Percentiles rank a stretch among this genome's conserved stretches.
These are phyloP conservation scores for Petrolisthes cinctipes DNA, from an alignment of 2,888 invertebrate genomes.

Conservation along the genomic window DNA sequence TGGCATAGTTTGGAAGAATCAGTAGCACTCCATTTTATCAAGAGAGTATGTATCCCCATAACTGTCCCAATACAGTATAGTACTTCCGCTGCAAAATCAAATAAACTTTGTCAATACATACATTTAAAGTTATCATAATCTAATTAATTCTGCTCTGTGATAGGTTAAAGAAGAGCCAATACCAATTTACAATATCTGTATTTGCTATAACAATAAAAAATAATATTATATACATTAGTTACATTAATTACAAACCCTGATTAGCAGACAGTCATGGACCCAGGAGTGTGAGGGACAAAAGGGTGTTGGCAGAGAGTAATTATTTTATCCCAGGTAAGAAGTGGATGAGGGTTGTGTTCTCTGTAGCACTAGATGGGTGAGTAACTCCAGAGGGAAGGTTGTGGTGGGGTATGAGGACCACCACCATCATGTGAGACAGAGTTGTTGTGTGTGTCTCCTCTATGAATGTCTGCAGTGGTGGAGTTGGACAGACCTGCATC, in stretches of 20 bases:
- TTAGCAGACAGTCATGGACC: neutral
- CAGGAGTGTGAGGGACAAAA: neutral
- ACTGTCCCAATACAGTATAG: too few species aligned
- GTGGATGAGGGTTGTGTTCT: conserved; percentile 32
- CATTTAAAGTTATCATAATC: neutral
- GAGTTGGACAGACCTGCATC: neutral
- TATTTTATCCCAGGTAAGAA: conserved; percentile 28
- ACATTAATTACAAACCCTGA: neutral
- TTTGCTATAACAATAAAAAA: neutral
- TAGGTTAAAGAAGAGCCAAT: neutral
- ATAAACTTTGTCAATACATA: too few species aligned
- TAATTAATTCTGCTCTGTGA: neutral
- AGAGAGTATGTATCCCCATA: too few species aligned
- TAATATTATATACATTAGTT: neutral
- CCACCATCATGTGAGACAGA: conserved; percentile 20
- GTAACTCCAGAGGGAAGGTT: conserved; percentile 40
- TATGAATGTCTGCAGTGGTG: neutral
- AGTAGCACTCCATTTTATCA: too few species aligned
- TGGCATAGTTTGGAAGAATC: too few species aligned
- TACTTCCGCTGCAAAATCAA: too few species aligned
- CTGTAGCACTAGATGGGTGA: conserved; percentile 47
- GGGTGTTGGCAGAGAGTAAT: neutral
- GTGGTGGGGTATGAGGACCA: neutral
- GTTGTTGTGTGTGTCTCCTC: neutral
- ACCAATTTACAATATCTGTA: neutral